phyloP scores from a whole-genome alignment of 2,113 vertebrate species.

The Bungarus multicinctus region DNA sequence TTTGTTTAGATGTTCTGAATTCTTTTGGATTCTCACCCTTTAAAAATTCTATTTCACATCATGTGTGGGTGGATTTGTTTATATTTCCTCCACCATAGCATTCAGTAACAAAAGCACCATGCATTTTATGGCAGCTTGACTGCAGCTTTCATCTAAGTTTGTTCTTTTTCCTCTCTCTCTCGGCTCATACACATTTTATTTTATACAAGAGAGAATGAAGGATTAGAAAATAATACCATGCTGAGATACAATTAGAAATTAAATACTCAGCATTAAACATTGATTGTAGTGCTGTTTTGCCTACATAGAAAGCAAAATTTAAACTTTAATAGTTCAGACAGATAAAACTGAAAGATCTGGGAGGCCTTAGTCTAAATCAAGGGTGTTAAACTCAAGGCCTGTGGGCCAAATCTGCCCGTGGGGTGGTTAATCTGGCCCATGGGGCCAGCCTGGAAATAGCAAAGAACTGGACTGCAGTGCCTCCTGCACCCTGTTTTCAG shows the following conservation, averaged over 20 bases:
- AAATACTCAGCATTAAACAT: conserved; percentile 10
- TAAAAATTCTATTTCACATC: not conserved
- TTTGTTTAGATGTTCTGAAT: conserved; percentile 12
- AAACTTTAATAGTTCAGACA: not conserved
- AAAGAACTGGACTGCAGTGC: too few species aligned
- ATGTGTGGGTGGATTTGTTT: not conserved
- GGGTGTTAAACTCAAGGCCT: too few species aligned
- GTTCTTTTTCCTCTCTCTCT: not conserved
- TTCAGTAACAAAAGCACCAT: not conserved
- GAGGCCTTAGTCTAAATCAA: not conserved
- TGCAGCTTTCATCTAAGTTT: not conserved
- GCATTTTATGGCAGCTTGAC: not conserved
- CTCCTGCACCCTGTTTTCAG: too few species aligned
- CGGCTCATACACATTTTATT: not conserved
- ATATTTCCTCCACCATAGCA: not conserved
- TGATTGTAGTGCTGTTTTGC: not conserved
- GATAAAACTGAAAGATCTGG: not conserved
- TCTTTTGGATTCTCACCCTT: not conserved
- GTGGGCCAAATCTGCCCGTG: too few species aligned
- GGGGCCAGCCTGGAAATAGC: too few species aligned
- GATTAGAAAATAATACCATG: not conserved
- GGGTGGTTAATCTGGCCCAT: too few species aligned
- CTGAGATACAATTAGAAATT: not conserved
- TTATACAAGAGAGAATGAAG: not conserved
- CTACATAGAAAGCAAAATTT: not conserved